Conservation (phyloP, 2,797 vertebrate species). For the Pempheris klunzingeri region DNA sequence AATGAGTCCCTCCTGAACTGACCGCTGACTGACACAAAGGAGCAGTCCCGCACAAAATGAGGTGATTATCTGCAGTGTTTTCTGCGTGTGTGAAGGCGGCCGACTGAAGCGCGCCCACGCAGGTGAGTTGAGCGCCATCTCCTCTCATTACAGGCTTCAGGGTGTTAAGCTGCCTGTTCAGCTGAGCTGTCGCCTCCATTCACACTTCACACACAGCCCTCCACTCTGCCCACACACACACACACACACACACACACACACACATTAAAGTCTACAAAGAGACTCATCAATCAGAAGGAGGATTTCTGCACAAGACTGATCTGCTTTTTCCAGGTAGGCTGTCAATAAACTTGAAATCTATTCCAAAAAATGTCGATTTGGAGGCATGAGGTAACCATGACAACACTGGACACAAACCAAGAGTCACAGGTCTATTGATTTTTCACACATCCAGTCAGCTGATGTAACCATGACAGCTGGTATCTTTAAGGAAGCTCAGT, state of each 20-base stretch:
- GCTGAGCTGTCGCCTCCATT: constrained; percentile 28
- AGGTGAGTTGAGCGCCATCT: constrained; percentile 23
- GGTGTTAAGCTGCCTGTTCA: constrained; percentile 40
- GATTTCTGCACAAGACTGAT: not conserved
- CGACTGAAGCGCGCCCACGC: constrained; percentile 12
- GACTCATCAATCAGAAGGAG: not conserved
- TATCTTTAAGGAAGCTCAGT: not conserved
- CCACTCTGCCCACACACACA: not conserved
- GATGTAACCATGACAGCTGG: not conserved
- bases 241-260: constrained; percentile 1
- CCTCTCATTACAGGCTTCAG: constrained; percentile 40
- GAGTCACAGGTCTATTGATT: not conserved
- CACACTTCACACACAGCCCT: constrained; percentile 21
- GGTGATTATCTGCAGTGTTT: not conserved
- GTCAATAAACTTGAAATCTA: constrained; percentile 3
- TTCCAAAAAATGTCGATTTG: constrained; percentile 18
- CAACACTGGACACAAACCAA: constrained; percentile 6
- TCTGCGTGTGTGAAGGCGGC: not conserved
- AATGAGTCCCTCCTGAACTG: not conserved
- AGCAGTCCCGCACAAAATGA: not conserved
- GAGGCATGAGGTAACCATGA: constrained; percentile 14
- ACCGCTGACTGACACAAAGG: not conserved
- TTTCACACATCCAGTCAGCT: not conserved
- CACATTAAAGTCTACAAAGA: not conserved
- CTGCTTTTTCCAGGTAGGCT: not conserved